Percentiles rank a stretch among this genome's conserved stretches.
Evolutionary conservation across 2,888 invertebrate species (phyloP).

Genomic region (Phyto melanocephala): DNA sequence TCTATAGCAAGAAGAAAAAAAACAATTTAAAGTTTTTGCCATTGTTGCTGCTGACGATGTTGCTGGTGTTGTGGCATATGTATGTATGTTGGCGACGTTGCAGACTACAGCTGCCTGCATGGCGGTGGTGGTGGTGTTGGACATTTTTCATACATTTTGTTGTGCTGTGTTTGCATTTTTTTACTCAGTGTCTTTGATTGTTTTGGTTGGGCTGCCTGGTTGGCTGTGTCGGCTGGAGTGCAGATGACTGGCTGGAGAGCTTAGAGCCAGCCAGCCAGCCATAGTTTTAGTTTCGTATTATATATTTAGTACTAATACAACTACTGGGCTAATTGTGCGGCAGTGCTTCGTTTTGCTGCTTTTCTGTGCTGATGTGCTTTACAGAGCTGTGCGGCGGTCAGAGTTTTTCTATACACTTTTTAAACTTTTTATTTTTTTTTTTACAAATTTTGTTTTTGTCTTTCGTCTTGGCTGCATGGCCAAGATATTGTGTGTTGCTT

Average conservation of each 20-base stretch:
- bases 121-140: conserved; percentile 17
- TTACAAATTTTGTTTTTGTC: conserved; percentile 43
- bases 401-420: conserved; percentile 46
- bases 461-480: conserved; percentile 64
- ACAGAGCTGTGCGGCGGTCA: conserved; percentile 33
- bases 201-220: conserved; percentile 8
- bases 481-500: conserved; percentile 67
- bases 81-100: conserved; percentile 45
- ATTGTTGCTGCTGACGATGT: conserved; percentile 18
- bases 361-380: conserved; percentile 21
- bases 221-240: conserved; percentile 31
- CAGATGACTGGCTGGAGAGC: conserved; percentile 41
- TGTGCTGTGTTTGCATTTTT: conserved; percentile 34
- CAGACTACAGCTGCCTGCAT: conserved; percentile 41
- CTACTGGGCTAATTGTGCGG: conserved; percentile 34
- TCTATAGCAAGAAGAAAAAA: no score
- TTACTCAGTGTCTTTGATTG: conserved; percentile 4
- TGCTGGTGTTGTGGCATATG: neutral
- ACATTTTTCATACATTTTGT: conserved; percentile 2
- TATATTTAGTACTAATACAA: conserved; percentile 31
- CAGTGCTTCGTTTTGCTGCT: conserved; percentile 30
- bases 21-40: conserved; percentile 15
- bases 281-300: neutral
- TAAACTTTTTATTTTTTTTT: conserved; percentile 40
- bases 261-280: conserved; percentile 29